Evolutionary conservation across 2,888 invertebrate species (phyloP).

Genomic region (Cephus runcator): DNA sequence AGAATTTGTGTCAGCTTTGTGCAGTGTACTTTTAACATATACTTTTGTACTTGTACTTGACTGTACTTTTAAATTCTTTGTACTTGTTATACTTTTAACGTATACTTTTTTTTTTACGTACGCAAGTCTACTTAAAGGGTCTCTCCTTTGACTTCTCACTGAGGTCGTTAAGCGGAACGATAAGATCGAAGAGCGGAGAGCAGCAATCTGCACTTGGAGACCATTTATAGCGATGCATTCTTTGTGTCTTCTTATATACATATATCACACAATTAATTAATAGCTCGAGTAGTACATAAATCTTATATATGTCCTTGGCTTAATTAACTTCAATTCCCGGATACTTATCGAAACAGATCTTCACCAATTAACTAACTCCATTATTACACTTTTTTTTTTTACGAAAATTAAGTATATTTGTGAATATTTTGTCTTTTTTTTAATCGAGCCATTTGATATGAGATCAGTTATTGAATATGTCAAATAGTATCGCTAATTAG

Average conservation of each 20-base stretch:
- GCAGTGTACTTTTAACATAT: neutral
- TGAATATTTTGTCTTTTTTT: neutral
- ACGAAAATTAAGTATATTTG: neutral
- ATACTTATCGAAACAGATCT: neutral
- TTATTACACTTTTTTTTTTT: neutral
- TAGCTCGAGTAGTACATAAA: neutral
- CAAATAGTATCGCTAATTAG: neutral
- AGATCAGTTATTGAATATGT: neutral
- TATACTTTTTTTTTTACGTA: neutral
- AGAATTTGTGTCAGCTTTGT: neutral
- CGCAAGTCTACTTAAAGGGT: neutral
- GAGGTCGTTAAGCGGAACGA: neutral
- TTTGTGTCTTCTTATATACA: neutral
- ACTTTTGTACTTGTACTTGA: neutral
- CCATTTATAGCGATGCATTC: neutral
- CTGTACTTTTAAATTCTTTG: no score
- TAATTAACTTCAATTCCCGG: neutral
- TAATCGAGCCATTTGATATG: neutral
- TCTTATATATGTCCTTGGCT: neutral
- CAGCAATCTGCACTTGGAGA: neutral
- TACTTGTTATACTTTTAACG: no score
- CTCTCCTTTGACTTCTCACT: neutral
- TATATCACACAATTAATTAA: neutral
- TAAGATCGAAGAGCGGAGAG: neutral
- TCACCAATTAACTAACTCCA: neutral